phyloP scores from a whole-genome alignment of 2,113 vertebrate species.

The Aegithalos caudatus region DNA sequence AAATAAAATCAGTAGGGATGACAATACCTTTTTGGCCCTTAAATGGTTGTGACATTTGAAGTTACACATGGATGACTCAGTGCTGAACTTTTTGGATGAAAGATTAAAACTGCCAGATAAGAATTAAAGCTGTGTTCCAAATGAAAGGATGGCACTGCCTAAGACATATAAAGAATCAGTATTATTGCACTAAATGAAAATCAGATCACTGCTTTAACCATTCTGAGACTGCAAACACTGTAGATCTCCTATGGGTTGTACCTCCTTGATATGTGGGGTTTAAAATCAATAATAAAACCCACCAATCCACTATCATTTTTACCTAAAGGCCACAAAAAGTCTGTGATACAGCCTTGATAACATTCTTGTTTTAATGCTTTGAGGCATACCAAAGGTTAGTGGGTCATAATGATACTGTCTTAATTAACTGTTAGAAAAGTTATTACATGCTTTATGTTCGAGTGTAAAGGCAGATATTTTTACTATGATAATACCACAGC shows the following conservation, averaged over 20 bases:
- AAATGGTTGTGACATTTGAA: background rate
- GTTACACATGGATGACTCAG: background rate
- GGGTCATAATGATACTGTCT: background rate
- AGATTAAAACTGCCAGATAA: background rate
- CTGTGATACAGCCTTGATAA: background rate
- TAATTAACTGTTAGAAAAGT: background rate
- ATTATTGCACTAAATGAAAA: background rate
- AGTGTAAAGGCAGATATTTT: background rate
- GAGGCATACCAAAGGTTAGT: background rate
- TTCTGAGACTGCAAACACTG: background rate
- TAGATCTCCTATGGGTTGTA: background rate
- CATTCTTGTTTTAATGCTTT: background rate
- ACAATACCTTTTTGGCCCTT: background rate
- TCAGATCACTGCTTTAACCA: background rate
- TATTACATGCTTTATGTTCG: background rate
- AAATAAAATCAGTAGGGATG: background rate
- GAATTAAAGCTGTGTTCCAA: background rate
- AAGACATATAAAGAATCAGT: background rate
- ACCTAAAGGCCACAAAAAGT: background rate
- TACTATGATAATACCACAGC: background rate
- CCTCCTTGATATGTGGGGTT: background rate
- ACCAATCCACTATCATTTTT: background rate
- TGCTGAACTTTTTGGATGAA: background rate
- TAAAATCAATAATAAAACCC: background rate
- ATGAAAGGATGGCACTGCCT: background rate